phyloP scores from a whole-genome alignment of 2,888 invertebrate species.

The Fabriciana adippe region DNA sequence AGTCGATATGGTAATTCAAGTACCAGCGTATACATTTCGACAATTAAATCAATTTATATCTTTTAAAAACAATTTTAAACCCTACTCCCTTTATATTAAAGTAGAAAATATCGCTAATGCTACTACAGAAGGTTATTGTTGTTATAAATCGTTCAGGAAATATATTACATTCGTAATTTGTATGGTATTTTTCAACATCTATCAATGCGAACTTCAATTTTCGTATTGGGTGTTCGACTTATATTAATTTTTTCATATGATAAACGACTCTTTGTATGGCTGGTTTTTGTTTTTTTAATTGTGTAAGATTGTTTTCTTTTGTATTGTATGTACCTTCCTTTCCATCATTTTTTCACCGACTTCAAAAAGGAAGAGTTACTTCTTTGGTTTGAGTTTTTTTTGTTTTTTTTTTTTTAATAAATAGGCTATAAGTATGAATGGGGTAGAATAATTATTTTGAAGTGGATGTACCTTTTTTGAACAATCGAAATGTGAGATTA shows the following conservation, averaged over 20 bases:
- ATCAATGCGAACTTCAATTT: slow-evolving; percentile 31
- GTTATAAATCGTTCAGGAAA: slow-evolving; percentile 24
- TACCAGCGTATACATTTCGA: slow-evolving; percentile 30
- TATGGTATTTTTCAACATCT: slow-evolving; percentile 36
- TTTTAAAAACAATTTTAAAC: not conserved
- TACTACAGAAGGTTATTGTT: not conserved
- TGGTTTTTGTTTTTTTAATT: not conserved
- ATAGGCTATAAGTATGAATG: too few relatives aligned
- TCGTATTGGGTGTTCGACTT: slow-evolving; percentile 16
- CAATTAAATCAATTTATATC: slow-evolving; percentile 33
- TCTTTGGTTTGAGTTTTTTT: too few relatives aligned
- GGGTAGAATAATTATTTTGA: too few relatives aligned
- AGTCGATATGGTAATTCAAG: slow-evolving; percentile 46
- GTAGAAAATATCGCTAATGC: slow-evolving; percentile 10
- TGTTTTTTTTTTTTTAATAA: too few relatives aligned
- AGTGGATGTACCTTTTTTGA: too few relatives aligned
- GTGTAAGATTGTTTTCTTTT: too few relatives aligned
- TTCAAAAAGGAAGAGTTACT: too few relatives aligned
- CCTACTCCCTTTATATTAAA: slow-evolving; percentile 16
- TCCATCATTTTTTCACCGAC: too few relatives aligned
- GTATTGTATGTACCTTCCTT: too few relatives aligned
- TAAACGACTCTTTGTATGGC: not conserved
- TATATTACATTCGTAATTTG: slow-evolving; percentile 34
- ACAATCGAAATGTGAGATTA: too few relatives aligned
- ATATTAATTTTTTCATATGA: slow-evolving; percentile 7